These are phyloP conservation scores for Scophthalmus maximus DNA, from an alignment of 2,113 vertebrate species.

Conservation along the genomic window DNA sequence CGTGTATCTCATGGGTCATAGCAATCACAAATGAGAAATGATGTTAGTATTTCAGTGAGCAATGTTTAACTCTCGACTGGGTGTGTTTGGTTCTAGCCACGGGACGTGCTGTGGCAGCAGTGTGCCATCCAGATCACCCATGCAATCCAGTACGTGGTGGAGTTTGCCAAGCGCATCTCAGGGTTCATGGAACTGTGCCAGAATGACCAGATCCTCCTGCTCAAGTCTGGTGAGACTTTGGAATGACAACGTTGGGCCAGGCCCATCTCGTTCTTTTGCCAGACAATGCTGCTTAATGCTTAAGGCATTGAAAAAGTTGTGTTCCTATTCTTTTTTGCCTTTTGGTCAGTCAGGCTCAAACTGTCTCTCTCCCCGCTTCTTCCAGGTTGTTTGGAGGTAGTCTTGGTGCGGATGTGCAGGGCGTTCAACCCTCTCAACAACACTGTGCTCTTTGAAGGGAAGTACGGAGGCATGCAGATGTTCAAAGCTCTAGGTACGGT, in stretches of 20 bases:
- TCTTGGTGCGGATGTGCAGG: conserved; percentile 98
- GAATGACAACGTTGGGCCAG: background rate
- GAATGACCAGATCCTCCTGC: conserved; percentile 98
- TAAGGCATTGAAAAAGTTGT: no score
- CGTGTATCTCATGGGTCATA: background rate
- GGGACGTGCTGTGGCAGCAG: conserved; percentile 98
- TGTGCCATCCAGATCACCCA: conserved; percentile 99
- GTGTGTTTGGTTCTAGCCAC: conserved; percentile 82
- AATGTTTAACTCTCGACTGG: background rate
- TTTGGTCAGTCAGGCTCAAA: conserved; percentile 11
- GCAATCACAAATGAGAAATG: background rate
- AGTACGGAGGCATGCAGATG: conserved; percentile 99
- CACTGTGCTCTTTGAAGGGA: conserved; percentile 99
- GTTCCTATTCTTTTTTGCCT: background rate
- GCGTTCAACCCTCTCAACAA: conserved; percentile 99
- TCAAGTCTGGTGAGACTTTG: conserved; percentile 93
- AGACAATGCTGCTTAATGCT: no score
- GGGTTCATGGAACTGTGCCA: conserved; percentile 99
- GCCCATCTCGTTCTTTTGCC: background rate
- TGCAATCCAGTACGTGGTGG: conserved; percentile 98
- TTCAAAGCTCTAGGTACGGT: conserved; percentile 96
- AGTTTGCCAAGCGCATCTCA: conserved; percentile 98
- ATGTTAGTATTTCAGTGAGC: background rate
- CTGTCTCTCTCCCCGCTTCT: background rate
- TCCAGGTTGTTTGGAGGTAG: conserved; percentile 97